Conservation (phyloP, 1,140 invertebrate species). For the Platorchestia sp. region DNA sequence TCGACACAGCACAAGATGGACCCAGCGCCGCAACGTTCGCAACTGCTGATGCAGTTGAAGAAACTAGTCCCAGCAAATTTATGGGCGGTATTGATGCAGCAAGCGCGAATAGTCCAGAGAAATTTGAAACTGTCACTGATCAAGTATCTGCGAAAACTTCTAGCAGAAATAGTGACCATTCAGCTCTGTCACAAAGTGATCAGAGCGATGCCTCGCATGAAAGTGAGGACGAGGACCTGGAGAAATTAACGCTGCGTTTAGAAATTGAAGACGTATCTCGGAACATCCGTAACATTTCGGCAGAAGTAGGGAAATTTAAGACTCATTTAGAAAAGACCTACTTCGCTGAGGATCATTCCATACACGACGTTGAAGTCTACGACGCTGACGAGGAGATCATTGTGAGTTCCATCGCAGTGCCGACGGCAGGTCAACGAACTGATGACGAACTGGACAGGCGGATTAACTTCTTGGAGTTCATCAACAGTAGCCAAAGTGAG, state of each 20-base stretch:
- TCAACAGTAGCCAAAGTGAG: not conserved
- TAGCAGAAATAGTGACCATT: not conserved
- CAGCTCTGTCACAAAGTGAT: not conserved
- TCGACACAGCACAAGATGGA: not conserved
- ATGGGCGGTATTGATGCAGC: not conserved
- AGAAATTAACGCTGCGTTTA: conserved; percentile 3
- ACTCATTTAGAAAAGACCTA: not conserved
- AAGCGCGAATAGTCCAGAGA: not conserved
- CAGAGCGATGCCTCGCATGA: not conserved
- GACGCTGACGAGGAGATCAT: not conserved
- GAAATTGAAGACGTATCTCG: not conserved
- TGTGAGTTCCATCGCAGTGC: not conserved
- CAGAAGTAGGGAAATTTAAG: conserved; percentile 5
- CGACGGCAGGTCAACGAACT: not conserved
- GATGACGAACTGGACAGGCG: not conserved
- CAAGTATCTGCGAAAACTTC: not conserved
- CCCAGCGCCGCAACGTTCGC: too few relatives aligned
- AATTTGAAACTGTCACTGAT: not conserved
- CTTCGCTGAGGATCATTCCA: not conserved
- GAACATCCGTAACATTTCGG: not conserved
- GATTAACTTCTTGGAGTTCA: not conserved
- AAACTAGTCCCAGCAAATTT: not conserved
- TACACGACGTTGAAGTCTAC: not conserved
- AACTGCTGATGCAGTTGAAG: not conserved
- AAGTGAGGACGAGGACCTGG: not conserved